Evolutionary conservation across 2,888 invertebrate genomes (phyloP).

Genomic region (Drosophila parthenogenetica): DNA sequence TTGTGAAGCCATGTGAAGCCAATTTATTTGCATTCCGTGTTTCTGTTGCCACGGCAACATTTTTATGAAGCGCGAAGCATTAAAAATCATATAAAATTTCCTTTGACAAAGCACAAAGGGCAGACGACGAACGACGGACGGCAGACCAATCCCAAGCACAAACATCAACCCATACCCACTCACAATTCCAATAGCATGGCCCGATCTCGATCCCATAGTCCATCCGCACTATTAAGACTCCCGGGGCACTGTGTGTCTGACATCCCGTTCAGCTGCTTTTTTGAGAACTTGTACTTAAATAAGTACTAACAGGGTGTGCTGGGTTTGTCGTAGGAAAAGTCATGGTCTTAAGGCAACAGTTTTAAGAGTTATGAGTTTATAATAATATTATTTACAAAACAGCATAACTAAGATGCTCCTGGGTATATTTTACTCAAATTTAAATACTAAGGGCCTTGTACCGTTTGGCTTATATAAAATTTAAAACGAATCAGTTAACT

Average conservation of each 20-base stretch:
- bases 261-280: constrained; percentile 30
- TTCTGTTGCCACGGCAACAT: constrained; percentile 50
- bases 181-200: too few relatives aligned
- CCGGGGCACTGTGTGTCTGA: constrained; percentile 40
- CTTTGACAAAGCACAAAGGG: constrained; percentile 69
- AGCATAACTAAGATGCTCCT: too few relatives aligned
- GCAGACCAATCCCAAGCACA: background rate
- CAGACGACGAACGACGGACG: constrained; percentile 11
- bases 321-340: background rate
- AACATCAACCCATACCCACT: background rate
- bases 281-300: constrained; percentile 1
- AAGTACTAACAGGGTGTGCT: background rate
- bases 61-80: constrained; percentile 79
- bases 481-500: too few relatives aligned
- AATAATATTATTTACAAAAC: too few relatives aligned
- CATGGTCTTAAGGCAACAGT: too few relatives aligned
- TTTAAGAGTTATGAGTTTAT: too few relatives aligned
- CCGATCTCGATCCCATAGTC: constrained; percentile 33
- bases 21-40: constrained; percentile 65
- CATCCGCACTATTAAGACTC: constrained; percentile 64
- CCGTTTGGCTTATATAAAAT: too few relatives aligned
- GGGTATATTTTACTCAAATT: too few relatives aligned
- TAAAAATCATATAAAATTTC: constrained; percentile 72
- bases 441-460: too few relatives aligned
- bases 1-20: constrained; percentile 60